Percentiles rank a stretch among this genome's conserved stretches.
Evolutionary conservation across 2,113 vertebrate genomes (phyloP).

Genomic region (Nothobranchius kuhntae): DNA sequence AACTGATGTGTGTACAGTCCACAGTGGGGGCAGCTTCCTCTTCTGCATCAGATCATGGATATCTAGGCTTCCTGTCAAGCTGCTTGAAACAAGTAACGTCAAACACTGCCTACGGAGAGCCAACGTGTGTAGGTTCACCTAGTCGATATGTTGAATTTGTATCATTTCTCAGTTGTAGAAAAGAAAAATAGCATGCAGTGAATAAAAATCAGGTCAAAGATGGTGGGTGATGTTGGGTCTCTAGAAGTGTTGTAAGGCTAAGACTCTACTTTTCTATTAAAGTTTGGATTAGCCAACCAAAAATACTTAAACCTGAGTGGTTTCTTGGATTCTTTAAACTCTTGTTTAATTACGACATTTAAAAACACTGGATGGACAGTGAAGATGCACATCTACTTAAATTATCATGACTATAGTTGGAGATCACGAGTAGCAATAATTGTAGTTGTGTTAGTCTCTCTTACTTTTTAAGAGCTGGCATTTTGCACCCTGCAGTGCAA

Average conservation of each 20-base stretch:
- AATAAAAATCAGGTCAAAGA: background rate
- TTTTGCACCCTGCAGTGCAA: slow-evolving; percentile 59
- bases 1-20: slow-evolving; percentile 55
- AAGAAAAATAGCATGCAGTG: slow-evolving; percentile 3
- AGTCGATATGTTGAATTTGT: slow-evolving; percentile 27
- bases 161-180: slow-evolving; percentile 22
- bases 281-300: background rate
- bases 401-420: slow-evolving; percentile 3
- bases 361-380: background rate
- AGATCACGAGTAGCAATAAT: slow-evolving; percentile 41
- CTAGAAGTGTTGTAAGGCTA: no score
- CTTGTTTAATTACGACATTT: no score
- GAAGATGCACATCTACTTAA: background rate
- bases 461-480: slow-evolving; percentile 40
- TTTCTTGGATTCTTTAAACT: no score
- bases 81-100: slow-evolving; percentile 49
- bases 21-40: slow-evolving; percentile 50
- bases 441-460: slow-evolving; percentile 15
- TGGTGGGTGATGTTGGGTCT: background rate
- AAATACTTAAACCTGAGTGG: no score
- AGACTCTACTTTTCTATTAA: background rate
- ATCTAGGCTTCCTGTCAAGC: slow-evolving; percentile 26
- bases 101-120: slow-evolving; percentile 43
- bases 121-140: slow-evolving; percentile 7
- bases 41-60: slow-evolving; percentile 45